Percentiles rank a stretch among this genome's conserved stretches.
Conservation (phyloP, 2,888 invertebrate genomes). For the Agrenia bidenticulata region DNA sequence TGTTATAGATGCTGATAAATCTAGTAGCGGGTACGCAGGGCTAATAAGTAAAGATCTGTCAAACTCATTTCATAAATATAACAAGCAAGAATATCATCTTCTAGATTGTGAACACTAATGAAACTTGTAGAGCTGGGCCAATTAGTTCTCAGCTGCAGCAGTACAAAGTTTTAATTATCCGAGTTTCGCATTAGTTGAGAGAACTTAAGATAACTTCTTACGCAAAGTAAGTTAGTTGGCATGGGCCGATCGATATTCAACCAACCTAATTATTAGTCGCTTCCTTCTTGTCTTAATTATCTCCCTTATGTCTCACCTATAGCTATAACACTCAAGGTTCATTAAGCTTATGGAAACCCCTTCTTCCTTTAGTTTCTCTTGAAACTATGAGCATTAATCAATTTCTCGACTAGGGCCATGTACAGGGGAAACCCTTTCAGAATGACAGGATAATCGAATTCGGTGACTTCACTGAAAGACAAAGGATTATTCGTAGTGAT, state of each 20-base stretch:
- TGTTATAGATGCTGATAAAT: too few relatives aligned
- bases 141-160: constrained; percentile 12
- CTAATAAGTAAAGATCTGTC: too few relatives aligned
- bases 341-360: constrained; percentile 2
- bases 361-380: not conserved
- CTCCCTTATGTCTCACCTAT: constrained; percentile 21
- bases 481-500: too few relatives aligned
- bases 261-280: constrained; percentile 39
- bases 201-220: constrained; percentile 3
- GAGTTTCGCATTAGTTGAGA: not conserved
- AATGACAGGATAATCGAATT: constrained; percentile 18
- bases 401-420: constrained; percentile 13
- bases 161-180: not conserved
- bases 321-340: constrained; percentile 10
- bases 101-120: not conserved
- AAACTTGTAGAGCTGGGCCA: constrained; percentile 21
- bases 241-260: constrained; percentile 32
- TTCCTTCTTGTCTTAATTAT: constrained; percentile 22
- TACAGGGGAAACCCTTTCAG: constrained; percentile 11
- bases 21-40: too few relatives aligned
- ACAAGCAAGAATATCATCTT: too few relatives aligned
- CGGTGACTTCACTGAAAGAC: not conserved
- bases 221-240: not conserved
- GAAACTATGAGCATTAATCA: constrained; percentile 17
- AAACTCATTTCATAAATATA: too few relatives aligned